phyloP scores from a whole-genome alignment of 1,140 invertebrate genomes.

The Bathynomus jamesi region DNA sequence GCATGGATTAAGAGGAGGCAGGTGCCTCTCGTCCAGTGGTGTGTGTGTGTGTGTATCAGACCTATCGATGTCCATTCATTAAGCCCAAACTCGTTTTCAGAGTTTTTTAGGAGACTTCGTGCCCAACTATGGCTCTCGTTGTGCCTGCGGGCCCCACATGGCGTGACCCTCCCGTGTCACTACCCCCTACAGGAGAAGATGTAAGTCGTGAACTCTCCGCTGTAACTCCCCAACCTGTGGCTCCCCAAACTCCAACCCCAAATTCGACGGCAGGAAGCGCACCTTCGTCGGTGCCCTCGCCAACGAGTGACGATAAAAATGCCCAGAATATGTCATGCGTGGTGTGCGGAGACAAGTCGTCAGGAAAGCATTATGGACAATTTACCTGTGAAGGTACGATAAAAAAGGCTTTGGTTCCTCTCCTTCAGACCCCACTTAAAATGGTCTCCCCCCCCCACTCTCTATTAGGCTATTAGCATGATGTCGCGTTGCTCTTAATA shows the following conservation, averaged over 20 bases:
- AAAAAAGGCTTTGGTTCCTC: not conserved
- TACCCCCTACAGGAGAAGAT: constrained; percentile 34
- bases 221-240: constrained; percentile 34
- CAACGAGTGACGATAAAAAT: constrained; percentile 45
- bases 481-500: too few relatives aligned
- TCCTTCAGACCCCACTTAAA: not conserved
- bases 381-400: constrained; percentile 94
- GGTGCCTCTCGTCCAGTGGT: too few relatives aligned
- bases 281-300: constrained; percentile 31
- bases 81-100: constrained; percentile 20
- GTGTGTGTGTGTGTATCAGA: constrained; percentile 14
- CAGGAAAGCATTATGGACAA: constrained; percentile 98
- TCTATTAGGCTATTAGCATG: too few relatives aligned
- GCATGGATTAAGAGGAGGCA: too few relatives aligned
- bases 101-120: constrained; percentile 20
- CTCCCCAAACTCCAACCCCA: constrained; percentile 33
- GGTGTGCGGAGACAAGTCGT: constrained; percentile 97
- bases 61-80: constrained; percentile 11
- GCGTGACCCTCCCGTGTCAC: constrained; percentile 34
- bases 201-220: constrained; percentile 34
- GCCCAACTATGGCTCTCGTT: constrained; percentile 34
- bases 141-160: constrained; percentile 25
- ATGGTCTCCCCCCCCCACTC: too few relatives aligned
- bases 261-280: constrained; percentile 36
- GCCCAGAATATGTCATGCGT: constrained; percentile 90